Conservation (phyloP, 2,797 vertebrate species). For the Amniataba percoides region DNA sequence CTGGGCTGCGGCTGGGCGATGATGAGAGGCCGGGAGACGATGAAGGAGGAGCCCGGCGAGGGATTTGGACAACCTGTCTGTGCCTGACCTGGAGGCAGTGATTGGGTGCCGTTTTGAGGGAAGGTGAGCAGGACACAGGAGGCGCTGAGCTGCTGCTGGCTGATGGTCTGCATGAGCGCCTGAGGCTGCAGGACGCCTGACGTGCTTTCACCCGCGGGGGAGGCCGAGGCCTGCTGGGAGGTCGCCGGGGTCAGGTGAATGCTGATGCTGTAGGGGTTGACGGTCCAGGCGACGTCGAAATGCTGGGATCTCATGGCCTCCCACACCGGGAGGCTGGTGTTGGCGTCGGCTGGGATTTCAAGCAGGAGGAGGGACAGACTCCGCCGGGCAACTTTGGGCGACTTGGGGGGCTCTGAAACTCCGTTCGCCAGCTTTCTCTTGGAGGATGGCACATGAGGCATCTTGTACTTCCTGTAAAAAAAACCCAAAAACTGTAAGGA, state of each 20-base stretch:
- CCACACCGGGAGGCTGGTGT: slow-evolving; percentile 73
- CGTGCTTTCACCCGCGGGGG: neutral
- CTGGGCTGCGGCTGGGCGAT: slow-evolving; percentile 20
- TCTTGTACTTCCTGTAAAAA: slow-evolving; percentile 36
- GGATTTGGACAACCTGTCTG: neutral
- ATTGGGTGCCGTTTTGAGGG: slow-evolving; percentile 4
- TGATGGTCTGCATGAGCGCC: neutral
- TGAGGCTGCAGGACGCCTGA: slow-evolving; percentile 11
- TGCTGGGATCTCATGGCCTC: slow-evolving; percentile 55
- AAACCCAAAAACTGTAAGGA: no score
- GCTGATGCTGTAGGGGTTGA: slow-evolving; percentile 62
- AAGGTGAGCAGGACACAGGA: slow-evolving; percentile 29
- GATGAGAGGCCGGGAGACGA: slow-evolving; percentile 41
- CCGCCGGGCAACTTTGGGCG: slow-evolving; percentile 28
- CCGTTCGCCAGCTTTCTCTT: slow-evolving; percentile 49
- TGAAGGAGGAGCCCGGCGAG: neutral
- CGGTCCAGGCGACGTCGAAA: slow-evolving; percentile 58
- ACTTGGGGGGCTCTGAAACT: neutral
- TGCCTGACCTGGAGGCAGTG: neutral
- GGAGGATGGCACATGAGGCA: slow-evolving; percentile 28
- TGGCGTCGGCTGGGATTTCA: slow-evolving; percentile 51
- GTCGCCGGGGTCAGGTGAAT: slow-evolving; percentile 54
- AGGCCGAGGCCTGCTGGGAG: neutral
- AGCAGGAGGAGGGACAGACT: slow-evolving; percentile 50
- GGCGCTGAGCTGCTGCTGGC: slow-evolving; percentile 1